Evolutionary conservation across 1,140 invertebrate species (phyloP).

Genomic region (Drosophila bifasciata): DNA sequence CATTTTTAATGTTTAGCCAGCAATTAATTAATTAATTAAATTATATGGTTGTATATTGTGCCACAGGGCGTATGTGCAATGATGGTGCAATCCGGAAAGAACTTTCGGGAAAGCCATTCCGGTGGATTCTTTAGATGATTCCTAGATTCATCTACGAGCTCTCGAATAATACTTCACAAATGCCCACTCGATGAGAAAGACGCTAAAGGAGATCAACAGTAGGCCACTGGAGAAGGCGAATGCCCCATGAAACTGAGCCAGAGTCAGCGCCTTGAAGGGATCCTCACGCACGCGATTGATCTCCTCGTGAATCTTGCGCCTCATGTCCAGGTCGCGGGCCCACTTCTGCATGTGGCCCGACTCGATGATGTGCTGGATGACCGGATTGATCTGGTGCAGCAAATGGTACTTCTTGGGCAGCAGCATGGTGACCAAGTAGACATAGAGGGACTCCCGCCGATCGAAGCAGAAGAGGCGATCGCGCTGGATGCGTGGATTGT

Average conservation of each 20-base stretch:
- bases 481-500: conserved; percentile 68
- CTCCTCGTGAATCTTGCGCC: conserved; percentile 69
- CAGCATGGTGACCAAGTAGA: conserved; percentile 75
- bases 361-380: conserved; percentile 78
- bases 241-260: conserved; percentile 60
- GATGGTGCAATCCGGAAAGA: no score
- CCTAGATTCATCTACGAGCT: background rate
- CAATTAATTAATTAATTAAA: conserved; percentile 28
- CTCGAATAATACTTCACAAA: background rate
- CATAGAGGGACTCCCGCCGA: conserved; percentile 71
- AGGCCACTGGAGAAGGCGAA: conserved; percentile 57
- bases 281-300: conserved; percentile 59
- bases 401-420: conserved; percentile 77
- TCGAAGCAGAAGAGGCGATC: conserved; percentile 73
- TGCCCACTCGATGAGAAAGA: conserved; percentile 53
- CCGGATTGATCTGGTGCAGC: conserved; percentile 71
- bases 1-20: conserved; percentile 36
- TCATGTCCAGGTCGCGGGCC: conserved; percentile 73
- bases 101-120: no score
- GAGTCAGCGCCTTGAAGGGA: conserved; percentile 60
- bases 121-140: no score
- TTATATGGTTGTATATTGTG: conserved; percentile 9
- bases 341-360: conserved; percentile 83
- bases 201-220: conserved; percentile 37
- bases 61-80: conserved; percentile 51